These are phyloP conservation scores for Rhopalosiphum nymphaeae DNA, from an alignment of 2,888 invertebrate genomes.

Conservation along the genomic window DNA sequence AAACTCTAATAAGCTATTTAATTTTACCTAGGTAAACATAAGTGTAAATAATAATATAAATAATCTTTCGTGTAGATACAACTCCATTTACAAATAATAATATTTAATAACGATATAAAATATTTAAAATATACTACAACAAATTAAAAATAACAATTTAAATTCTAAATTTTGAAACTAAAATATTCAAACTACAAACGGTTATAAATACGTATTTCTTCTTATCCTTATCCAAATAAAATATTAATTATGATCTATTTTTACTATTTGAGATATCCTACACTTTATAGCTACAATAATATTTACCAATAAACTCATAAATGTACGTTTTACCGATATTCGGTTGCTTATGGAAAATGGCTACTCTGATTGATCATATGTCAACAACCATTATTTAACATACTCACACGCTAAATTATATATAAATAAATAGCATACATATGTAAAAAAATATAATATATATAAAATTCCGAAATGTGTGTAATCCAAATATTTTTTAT, in stretches of 20 bases:
- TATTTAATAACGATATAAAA: too few relatives aligned
- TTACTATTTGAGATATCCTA: neutral
- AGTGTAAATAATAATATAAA: too few relatives aligned
- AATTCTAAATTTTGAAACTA: too few relatives aligned
- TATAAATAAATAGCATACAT: neutral
- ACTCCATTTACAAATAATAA: too few relatives aligned
- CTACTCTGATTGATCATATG: neutral
- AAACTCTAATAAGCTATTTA: neutral
- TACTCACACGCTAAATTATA: neutral
- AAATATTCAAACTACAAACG: neutral
- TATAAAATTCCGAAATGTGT: neutral
- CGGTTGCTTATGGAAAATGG: neutral
- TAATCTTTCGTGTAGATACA: too few relatives aligned
- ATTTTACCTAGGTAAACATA: too few relatives aligned
- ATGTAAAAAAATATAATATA: neutral
- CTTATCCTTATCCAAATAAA: neutral
- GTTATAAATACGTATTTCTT: neutral
- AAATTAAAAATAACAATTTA: too few relatives aligned
- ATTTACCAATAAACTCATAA: neutral
- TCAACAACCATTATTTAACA: neutral
- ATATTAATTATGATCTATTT: neutral
- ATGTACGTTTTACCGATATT: neutral
- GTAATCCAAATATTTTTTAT: neutral
- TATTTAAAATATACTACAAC: too few relatives aligned
- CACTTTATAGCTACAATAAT: neutral